phyloP scores from a whole-genome alignment of 2,888 invertebrate genomes.

The Dyspetes luteomarginatus region DNA sequence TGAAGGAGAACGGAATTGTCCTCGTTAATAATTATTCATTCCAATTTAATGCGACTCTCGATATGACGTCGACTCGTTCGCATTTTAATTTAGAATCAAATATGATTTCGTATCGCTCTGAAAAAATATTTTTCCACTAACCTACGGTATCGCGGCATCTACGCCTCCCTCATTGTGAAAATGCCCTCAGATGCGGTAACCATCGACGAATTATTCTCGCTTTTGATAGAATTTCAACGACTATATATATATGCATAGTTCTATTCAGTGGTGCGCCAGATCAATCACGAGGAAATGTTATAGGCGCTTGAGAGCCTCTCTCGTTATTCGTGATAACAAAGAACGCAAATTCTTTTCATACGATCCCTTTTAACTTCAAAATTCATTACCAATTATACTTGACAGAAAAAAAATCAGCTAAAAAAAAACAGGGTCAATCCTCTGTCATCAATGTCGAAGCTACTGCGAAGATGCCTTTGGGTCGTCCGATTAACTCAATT shows the following conservation, averaged over 20 bases:
- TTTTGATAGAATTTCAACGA: conserved; percentile 57
- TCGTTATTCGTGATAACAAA: conserved; percentile 26
- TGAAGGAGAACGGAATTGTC: too few species aligned
- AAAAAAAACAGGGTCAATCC: not conserved
- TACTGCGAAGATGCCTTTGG: conserved; percentile 1
- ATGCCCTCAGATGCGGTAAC: conserved; percentile 32
- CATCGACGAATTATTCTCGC: conserved; percentile 41
- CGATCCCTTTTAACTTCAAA: conserved; percentile 33
- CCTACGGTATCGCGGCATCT: too few species aligned
- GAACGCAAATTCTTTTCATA: conserved; percentile 22
- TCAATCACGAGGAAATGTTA: conserved; percentile 41
- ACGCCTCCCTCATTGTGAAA: too few species aligned
- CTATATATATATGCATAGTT: not conserved
- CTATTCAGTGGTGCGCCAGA: conserved; percentile 38
- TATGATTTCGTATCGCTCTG: too few species aligned
- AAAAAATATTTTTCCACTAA: too few species aligned
- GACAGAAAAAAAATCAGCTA: not conserved
- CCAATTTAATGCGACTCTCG: too few species aligned
- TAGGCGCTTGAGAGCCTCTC: conserved; percentile 14
- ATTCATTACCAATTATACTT: conserved; percentile 8
- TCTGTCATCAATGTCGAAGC: not conserved
- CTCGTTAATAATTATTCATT: too few species aligned
- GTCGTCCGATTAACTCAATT: not conserved
- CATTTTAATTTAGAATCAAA: too few species aligned
- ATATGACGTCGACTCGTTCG: too few species aligned